phyloP scores from a whole-genome alignment of 2,113 vertebrate genomes.

The Lasiurus cinereus region DNA sequence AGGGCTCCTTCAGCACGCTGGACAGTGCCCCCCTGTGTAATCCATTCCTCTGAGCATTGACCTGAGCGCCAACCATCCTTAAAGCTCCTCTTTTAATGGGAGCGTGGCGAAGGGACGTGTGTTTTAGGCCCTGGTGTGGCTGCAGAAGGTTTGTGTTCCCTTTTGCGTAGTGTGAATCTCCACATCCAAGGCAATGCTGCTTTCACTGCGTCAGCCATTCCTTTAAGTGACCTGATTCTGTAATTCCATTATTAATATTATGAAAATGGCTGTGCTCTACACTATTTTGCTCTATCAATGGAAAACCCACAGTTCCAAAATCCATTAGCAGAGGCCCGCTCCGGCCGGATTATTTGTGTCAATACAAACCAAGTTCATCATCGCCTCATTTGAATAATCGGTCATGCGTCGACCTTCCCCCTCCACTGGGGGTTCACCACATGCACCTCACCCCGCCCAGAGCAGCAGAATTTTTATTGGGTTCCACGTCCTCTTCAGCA shows the following conservation, averaged over 20 bases:
- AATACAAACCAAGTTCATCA: constrained; percentile 89
- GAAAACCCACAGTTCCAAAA: constrained; percentile 86
- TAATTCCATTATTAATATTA: constrained; percentile 91
- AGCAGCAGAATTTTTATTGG: constrained; percentile 67
- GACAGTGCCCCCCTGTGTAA: constrained; percentile 51
- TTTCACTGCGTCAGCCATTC: constrained; percentile 89
- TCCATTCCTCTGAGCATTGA: constrained; percentile 70
- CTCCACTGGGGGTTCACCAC: neutral
- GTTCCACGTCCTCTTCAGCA: constrained; percentile 61
- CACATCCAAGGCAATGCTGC: constrained; percentile 76
- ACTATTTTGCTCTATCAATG: constrained; percentile 87
- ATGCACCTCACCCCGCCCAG: neutral
- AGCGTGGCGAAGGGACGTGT: neutral
- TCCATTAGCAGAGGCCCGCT: constrained; percentile 86
- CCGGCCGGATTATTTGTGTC: constrained; percentile 88
- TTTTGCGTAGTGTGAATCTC: constrained; percentile 86
- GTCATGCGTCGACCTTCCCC: neutral
- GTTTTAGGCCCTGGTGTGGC: constrained; percentile 82
- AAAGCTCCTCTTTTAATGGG: constrained; percentile 69
- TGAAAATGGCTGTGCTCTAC: constrained; percentile 88
- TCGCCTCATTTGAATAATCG: constrained; percentile 85
- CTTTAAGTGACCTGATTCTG: constrained; percentile 91
- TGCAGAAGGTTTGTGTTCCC: constrained; percentile 81
- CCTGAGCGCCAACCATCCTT: neutral
- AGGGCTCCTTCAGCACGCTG: neutral